Percentiles rank a stretch among this genome's conserved stretches.
Conservation (phyloP, 2,888 invertebrate genomes). For the Metacarcinus magister region DNA sequence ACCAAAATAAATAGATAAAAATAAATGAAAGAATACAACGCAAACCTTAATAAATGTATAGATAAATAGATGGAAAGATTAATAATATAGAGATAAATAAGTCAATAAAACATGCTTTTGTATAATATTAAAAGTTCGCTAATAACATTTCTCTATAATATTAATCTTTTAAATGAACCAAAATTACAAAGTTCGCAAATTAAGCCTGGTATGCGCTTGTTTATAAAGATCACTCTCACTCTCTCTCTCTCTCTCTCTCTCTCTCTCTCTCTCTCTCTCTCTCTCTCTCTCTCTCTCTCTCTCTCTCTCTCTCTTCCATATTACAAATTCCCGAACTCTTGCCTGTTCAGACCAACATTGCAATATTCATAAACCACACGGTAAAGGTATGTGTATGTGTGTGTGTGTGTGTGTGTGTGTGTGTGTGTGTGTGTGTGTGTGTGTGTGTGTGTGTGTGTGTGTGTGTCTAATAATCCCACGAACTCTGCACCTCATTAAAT, state of each 20-base stretch:
- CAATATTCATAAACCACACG: background rate
- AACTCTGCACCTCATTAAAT: constrained; percentile 13
- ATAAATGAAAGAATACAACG: too few relatives aligned
- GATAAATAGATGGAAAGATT: too few relatives aligned
- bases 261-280: background rate
- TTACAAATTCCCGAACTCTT: background rate
- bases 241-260: constrained; percentile 26
- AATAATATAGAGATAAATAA: too few relatives aligned
- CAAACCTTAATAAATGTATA: too few relatives aligned
- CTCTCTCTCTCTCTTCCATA: background rate
- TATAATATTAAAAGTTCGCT: too few relatives aligned
- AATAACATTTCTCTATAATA: background rate
- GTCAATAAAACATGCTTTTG: too few relatives aligned
- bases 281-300: background rate
- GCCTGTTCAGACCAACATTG: background rate
- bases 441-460: constrained; percentile 14
- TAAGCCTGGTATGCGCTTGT: background rate
- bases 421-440: constrained; percentile 6
- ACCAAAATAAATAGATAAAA: too few relatives aligned
- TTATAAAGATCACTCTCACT: background rate
- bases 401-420: constrained; percentile 4
- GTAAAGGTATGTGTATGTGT: too few relatives aligned
- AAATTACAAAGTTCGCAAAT: background rate
- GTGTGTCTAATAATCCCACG: background rate
- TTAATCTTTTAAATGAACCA: background rate